Percentiles rank a stretch among this genome's conserved stretches.
phyloP scores from a whole-genome alignment of 2,113 vertebrate genomes.

The Equus przewalskii region DNA sequence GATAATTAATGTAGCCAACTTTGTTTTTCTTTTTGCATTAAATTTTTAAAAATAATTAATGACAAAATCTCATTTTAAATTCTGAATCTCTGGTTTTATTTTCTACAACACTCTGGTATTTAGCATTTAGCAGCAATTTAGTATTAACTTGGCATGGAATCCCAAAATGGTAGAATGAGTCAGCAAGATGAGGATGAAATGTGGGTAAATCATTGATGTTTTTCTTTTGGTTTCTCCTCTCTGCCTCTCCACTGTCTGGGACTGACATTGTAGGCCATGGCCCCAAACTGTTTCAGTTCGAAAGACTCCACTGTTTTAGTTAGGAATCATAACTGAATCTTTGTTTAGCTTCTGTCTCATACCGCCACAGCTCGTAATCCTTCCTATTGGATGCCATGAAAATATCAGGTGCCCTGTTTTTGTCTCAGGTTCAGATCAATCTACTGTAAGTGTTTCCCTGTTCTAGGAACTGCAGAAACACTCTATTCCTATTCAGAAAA shows the following conservation, averaged over 20 bases:
- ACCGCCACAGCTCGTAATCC: not conserved
- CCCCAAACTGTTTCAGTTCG: not conserved
- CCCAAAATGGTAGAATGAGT: not conserved
- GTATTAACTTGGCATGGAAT: not conserved
- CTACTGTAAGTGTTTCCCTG: not conserved
- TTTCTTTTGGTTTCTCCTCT: not conserved
- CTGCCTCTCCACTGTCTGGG: not conserved
- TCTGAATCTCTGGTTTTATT: conserved; percentile 32
- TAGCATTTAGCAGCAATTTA: not conserved
- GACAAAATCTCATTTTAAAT: not conserved
- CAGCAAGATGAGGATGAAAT: not conserved
- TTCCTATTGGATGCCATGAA: not conserved
- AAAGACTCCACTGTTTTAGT: not conserved
- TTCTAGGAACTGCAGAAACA: not conserved
- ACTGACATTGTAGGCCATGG: not conserved
- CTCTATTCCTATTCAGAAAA: not conserved
- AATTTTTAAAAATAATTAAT: not conserved
- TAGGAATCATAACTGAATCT: not conserved
- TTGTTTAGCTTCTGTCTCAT: not conserved
- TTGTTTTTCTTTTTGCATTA: not conserved
- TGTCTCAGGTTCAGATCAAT: not conserved
- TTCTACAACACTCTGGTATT: not conserved
- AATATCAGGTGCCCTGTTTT: not conserved
- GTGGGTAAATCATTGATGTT: not conserved
- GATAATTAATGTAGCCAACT: not conserved